phyloP scores from a whole-genome alignment of 2,888 invertebrate species.

The Kuschelorhynchus macadamiae region DNA sequence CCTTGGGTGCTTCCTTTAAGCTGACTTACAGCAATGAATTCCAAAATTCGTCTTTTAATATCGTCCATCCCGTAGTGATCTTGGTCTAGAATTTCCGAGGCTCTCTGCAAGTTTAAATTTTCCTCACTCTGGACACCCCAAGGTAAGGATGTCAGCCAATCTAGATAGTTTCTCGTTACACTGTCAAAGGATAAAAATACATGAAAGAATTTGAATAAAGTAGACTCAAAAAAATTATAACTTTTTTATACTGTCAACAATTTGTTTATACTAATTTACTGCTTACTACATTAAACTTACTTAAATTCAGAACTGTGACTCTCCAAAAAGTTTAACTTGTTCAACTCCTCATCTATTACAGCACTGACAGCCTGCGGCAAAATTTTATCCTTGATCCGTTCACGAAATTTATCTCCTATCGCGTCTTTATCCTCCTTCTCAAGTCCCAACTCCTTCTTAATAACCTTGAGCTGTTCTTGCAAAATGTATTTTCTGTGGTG shows the following conservation, averaged over 20 bases:
- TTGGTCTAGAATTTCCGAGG: constrained; percentile 88
- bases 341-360: constrained; percentile 97
- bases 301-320: constrained; percentile 99
- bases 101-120: constrained; percentile 90
- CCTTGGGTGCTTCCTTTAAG: constrained; percentile 96
- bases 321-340: constrained; percentile 94
- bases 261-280: too few species aligned
- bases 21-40: constrained; percentile 99
- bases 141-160: constrained; percentile 97
- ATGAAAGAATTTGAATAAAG: too few species aligned
- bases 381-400: constrained; percentile 86
- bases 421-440: constrained; percentile 99
- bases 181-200: too few species aligned
- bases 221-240: too few species aligned
- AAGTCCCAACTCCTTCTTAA: constrained; percentile 97
- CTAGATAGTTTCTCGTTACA: constrained; percentile 98
- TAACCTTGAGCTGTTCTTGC: constrained; percentile 96
- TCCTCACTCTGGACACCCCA: constrained; percentile 97
- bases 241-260: too few species aligned
- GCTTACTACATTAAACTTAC: too few species aligned
- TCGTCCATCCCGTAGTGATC: constrained; percentile 99
- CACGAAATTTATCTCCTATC: constrained; percentile 96
- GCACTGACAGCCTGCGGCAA: constrained; percentile 92
- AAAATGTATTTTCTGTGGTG: constrained; percentile 98
- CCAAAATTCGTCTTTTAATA: constrained; percentile 97